These are phyloP conservation scores for Tribolium castaneum DNA, from an alignment of 1,140 invertebrate genomes.

Conservation along the genomic window DNA sequence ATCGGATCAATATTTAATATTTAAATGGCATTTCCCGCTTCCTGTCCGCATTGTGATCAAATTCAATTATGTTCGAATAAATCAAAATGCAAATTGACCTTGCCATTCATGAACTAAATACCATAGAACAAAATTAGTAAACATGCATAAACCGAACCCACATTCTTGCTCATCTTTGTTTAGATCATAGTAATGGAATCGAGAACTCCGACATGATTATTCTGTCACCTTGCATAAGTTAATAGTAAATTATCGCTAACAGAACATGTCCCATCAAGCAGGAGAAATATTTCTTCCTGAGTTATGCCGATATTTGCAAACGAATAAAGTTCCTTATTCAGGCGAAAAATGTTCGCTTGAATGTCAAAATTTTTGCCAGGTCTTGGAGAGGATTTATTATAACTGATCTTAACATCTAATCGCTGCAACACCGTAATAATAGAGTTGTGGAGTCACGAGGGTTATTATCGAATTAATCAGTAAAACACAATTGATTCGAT, in stretches of 20 bases:
- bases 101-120: conserved; percentile 35
- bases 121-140: conserved; percentile 30
- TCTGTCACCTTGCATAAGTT: conserved; percentile 17
- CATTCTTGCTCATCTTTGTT: conserved; percentile 30
- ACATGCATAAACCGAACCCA: conserved; percentile 21
- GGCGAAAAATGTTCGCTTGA: background rate
- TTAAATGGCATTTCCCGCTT: background rate
- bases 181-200: conserved; percentile 18
- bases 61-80: background rate
- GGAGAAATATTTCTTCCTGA: background rate
- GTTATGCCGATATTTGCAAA: background rate
- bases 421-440: background rate
- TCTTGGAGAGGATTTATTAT: background rate
- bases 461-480: conserved; percentile 5
- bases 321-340: background rate
- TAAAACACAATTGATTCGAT: conserved; percentile 1
- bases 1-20: background rate
- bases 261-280: background rate
- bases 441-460: background rate
- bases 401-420: background rate
- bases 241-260: background rate
- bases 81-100: conserved; percentile 21
- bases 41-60: background rate
- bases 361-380: conserved; percentile 10
- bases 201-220: conserved; percentile 6